Base-by-base conservation (phyloP, 2,888 invertebrate species). In the Brassicogethes aeneus region DNA sequence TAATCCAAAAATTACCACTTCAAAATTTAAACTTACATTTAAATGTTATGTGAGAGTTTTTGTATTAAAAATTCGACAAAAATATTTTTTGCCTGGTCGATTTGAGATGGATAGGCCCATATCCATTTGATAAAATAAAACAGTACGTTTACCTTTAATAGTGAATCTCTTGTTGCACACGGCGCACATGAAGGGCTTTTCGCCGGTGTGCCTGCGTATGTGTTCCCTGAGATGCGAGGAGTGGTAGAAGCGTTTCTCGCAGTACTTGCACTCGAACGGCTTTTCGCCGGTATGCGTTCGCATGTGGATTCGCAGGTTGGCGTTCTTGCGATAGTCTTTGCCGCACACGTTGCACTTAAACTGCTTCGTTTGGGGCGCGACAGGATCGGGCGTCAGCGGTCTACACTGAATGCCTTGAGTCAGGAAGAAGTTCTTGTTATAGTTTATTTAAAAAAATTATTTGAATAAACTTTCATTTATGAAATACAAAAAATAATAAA, bases 231-330 rank as follows among this genome's bases (percentile, higher is more conserved):
- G 49, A 56, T 66, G 65, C 0, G 65, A 65, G 3, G 66, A 66
- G 50, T 66, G 66, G 46, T 66, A 61, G 45, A 66, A 66, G 23
- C 63, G 55, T 52, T 65, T 66, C 30, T 61, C 65, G 49, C 66
- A 66, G 42, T 66, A 66, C 55, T 62, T 62, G 48, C 66, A 66
- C 48, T 66, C 66, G 41, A 64, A 66, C 0, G 66, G 66, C 47
- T 66, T 66, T 45, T 66, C 65, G 1, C 65, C 66, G 1, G 66
- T 66, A 45, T 66, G 66, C 2, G 62, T 64, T 39, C 66, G 44
- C 60, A 65, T 64, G 43, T 66, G 66, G 15, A 66, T 63, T 23
- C 62, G 56, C 40, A 66, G 53, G 55, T 65, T 66, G 2, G 65
- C 64, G 42, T 64, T 64, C 50, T 66, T 66, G 23, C 60, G 54